Percentiles rank a stretch among this genome's conserved stretches.
phyloP scores from a whole-genome alignment of 1,140 invertebrate species.

The Trichoplusia ni region DNA sequence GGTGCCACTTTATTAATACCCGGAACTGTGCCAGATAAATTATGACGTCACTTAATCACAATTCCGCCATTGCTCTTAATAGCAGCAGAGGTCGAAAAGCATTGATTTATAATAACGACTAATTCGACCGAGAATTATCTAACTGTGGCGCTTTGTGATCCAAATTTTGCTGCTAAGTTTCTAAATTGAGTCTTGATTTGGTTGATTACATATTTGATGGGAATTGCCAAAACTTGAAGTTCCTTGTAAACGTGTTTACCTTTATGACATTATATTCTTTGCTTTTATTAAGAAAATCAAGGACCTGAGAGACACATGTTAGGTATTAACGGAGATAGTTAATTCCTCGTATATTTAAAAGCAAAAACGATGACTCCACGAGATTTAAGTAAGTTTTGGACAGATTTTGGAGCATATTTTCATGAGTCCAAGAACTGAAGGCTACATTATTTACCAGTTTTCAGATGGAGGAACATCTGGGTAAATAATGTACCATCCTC shows the following conservation, averaged over 20 bases:
- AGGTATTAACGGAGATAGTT: too few species aligned
- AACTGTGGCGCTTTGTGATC: constrained; percentile 16
- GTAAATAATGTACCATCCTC: constrained; percentile 24
- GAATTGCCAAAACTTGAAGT: too few species aligned
- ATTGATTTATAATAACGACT: constrained; percentile 43
- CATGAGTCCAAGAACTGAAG: too few species aligned
- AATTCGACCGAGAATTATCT: constrained; percentile 20
- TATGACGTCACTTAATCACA: constrained; percentile 52
- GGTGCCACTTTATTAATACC: constrained; percentile 39
- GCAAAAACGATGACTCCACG: too few species aligned
- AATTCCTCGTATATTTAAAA: too few species aligned
- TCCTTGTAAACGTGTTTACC: too few species aligned
- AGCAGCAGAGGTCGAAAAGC: constrained; percentile 36
- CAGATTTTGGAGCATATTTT: too few species aligned
- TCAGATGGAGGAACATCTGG: constrained; percentile 1
- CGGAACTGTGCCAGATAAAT: constrained; percentile 47
- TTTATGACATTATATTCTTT: too few species aligned
- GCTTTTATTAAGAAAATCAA: too few species aligned
- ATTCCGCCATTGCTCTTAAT: constrained; percentile 47
- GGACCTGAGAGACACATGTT: too few species aligned
- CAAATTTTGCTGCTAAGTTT: constrained; percentile 15
- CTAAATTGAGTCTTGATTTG: constrained; percentile 18
- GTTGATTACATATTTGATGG: constrained; percentile 17
- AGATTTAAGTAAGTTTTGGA: too few species aligned
- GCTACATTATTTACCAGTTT: too few species aligned